Evolutionary conservation across 2,113 vertebrate species (phyloP).

Genomic region (Paratilapia polleni): DNA sequence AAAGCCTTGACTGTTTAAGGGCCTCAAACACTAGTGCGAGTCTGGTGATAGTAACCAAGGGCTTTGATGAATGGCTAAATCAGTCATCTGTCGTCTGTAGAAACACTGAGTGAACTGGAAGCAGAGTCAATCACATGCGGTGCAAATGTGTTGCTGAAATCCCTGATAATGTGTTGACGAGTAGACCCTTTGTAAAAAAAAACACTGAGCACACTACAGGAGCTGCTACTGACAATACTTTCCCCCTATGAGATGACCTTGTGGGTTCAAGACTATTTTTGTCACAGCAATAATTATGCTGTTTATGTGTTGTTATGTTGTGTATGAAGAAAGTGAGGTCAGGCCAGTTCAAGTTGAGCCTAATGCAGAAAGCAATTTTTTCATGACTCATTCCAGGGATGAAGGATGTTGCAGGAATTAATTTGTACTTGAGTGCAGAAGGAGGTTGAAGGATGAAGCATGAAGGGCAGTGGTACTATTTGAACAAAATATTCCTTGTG

Average conservation of each 20-base stretch:
- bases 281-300: conserved; percentile 10
- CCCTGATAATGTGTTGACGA: conserved; percentile 10
- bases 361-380: conserved; percentile 8
- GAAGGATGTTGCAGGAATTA: conserved; percentile 34
- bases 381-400: conserved; percentile 48
- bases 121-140: conserved; percentile 26
- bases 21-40: conserved; percentile 2
- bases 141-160: neutral
- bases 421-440: conserved; percentile 16
- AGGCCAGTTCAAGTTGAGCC: neutral
- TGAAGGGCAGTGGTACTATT: conserved; percentile 19
- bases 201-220: neutral
- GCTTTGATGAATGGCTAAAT: conserved; percentile 31
- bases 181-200: conserved; percentile 8
- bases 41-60: conserved; percentile 11
- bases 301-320: neutral
- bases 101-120: conserved; percentile 19
- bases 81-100: conserved; percentile 17
- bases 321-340: conserved; percentile 20
- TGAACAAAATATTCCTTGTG: conserved; percentile 15
- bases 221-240: neutral
- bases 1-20: conserved; percentile 21
- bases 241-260: neutral
- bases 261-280: conserved; percentile 1
- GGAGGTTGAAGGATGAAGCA: conserved; percentile 20